Base-by-base conservation (phyloP, 2,113 vertebrate genomes). In the Varanus salvator region DNA sequence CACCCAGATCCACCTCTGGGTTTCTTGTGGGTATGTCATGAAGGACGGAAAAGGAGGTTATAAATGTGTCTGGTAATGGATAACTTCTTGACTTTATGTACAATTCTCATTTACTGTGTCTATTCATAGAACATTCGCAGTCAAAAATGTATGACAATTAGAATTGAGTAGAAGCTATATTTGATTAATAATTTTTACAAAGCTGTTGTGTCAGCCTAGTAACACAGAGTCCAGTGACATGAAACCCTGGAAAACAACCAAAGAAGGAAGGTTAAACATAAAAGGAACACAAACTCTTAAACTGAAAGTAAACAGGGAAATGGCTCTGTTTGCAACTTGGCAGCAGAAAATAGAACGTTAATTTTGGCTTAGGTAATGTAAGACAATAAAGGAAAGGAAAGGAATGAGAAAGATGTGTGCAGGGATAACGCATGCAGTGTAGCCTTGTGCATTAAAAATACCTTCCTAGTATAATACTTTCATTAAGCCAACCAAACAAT, bases 281-380 rank as follows among this genome's bases (percentile, higher is more conserved):
- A 78, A 81, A 52, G 50, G 78, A 82, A 74, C 68, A 72, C 50
- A 88, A 82, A 74, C 50, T 74, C 14, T 74, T 57, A 81, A 50
- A 25, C 27, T 50, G 60, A 87, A 88, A 88, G 66, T 82, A 74
- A 88, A 88, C 50, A 82, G 87, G 86, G 75, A 88, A 88, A 88
- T 72, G 57, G 66, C n/a, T 88, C n/a, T 72, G 78, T 72, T 71
- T 81, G 50, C 78, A 82, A 34, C 60, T 72, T 88, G 68, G 68
- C 87, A 88, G 34, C n/a, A 57, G 68, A 81, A 87, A 81, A 71
- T 29, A 69, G 31, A 60, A 72, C 68, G 57, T 82, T 72, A 72
- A 72, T 68, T 72, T 81, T 74, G 87, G 7, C 80, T 34, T 31
- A 52, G 54, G 66, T 23, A 87, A 64, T 29, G 57, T 54, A 60